Evolutionary conservation across 1,140 invertebrate species (phyloP).

Genomic region (Mycetomoellerius zeteki): DNA sequence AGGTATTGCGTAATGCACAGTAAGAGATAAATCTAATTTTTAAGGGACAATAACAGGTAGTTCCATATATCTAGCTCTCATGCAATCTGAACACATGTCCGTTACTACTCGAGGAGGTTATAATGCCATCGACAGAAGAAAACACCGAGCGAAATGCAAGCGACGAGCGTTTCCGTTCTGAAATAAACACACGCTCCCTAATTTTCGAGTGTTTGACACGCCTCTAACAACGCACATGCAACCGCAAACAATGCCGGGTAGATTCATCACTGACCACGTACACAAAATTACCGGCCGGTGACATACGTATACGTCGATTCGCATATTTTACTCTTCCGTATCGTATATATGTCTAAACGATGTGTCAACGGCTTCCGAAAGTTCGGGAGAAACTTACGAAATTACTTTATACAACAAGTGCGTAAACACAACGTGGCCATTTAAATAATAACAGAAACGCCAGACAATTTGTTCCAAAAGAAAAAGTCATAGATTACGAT

Average conservation of each 20-base stretch:
- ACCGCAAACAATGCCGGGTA: constrained; percentile 2
- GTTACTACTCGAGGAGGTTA: constrained; percentile 35
- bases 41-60: background rate
- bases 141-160: background rate
- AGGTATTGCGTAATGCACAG: background rate
- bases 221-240: background rate
- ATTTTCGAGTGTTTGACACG: background rate
- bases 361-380: background rate
- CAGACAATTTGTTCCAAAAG: constrained; percentile 33
- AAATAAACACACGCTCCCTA: background rate
- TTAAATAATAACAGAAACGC: constrained; percentile 70
- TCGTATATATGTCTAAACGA: constrained; percentile 11
- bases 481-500: constrained; percentile 59
- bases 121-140: background rate
- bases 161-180: background rate
- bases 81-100: background rate
- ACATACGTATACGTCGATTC: constrained; percentile 65
- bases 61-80: background rate
- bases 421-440: constrained; percentile 67
- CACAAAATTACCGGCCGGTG: constrained; percentile 77
- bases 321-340: constrained; percentile 48
- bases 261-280: constrained; percentile 70
- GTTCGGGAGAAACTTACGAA: constrained; percentile 57
- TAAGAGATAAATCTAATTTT: background rate
- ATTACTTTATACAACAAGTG: constrained; percentile 67